Base-by-base conservation (phyloP, 2,888 invertebrate genomes). In the Drosophila cyrtoloma region DNA sequence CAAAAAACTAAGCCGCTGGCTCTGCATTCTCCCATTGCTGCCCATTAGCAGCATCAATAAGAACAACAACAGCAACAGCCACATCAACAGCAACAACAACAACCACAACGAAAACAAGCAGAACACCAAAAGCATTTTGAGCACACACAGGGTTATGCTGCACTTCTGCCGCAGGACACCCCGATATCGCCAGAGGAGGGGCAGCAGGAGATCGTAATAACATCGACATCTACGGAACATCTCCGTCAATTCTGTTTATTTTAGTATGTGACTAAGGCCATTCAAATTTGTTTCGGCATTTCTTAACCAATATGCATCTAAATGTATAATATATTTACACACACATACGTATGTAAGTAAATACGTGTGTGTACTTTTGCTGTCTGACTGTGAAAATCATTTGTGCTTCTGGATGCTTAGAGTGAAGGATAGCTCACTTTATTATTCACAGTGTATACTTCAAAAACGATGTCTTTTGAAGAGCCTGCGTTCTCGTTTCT, bases 21-120 rank as follows among this genome's bases (percentile, higher is more conserved):
- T 22, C 19, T 44, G 19, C 44, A 16, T 44, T 58, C 32, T 26
- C 58, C 47, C 47, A 22, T 42, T 14, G 42, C 42, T 32, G 42
- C 22, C 58, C 58, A 58, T 58, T 58, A 58, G 58, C 44, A 33
- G 58, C 58, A 58, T 58, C 58, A 58, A 58, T 58, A 33, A 32
- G 16, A 44, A 32, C 58, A 58, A 3, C 57, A 57, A 30, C 30
- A 42, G 1, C 57, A 42, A 2, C n/a, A 39, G 4, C 28, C 30
- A 32, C 58, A 58, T 1, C 57, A 57, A 30, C 30, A 42, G 0
- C 57, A 42, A 2, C n/a, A 39, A 7, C 28, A 39, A 5, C 37
- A 56, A 6, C 35, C 5, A 22, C 44, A 26, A 28, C 19, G 12
- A 19, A 6, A 30, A 57, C 12, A 47, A 26, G 47, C 47, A 4